phyloP scores from a whole-genome alignment of 2,113 vertebrate genomes.

The Cynopterus brachyotis region DNA sequence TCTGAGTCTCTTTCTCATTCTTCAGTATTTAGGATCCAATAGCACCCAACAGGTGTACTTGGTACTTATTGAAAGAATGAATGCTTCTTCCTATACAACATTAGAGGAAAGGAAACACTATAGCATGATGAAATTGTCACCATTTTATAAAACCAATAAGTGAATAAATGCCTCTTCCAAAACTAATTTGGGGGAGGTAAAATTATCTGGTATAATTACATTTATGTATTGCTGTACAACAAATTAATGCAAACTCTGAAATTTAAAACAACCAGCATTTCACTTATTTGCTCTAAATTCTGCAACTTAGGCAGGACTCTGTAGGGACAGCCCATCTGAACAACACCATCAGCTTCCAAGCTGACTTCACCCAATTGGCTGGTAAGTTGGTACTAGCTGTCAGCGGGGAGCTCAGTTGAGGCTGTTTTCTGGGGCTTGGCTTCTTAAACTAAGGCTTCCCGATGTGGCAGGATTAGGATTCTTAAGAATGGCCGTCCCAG shows the following conservation, averaged over 20 bases:
- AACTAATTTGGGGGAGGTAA: not conserved
- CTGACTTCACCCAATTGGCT: too few relatives aligned
- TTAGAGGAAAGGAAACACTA: not conserved
- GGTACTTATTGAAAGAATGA: constrained; percentile 19
- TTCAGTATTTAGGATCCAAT: not conserved
- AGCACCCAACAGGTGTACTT: not conserved
- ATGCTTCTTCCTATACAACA: not conserved
- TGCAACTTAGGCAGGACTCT: not conserved
- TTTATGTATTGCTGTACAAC: not conserved
- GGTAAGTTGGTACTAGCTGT: not conserved
- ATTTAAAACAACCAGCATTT: not conserved
- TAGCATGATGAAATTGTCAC: not conserved
- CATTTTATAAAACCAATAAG: not conserved
- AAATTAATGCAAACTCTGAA: not conserved
- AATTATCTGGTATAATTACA: not conserved
- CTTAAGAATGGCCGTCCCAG: not conserved
- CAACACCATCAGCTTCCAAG: not conserved
- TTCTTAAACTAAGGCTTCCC: not conserved
- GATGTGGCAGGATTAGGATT: not conserved
- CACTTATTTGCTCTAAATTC: not conserved
- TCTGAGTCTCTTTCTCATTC: not conserved
- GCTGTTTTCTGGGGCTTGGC: not conserved
- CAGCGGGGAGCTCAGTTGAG: not conserved
- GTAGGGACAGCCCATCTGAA: not conserved
- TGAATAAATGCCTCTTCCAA: not conserved